Evolutionary conservation across 2,888 invertebrate genomes (phyloP), one percentile per base, ranked within the genome.

Genomic region (Cerceris ruficornis): DNA sequence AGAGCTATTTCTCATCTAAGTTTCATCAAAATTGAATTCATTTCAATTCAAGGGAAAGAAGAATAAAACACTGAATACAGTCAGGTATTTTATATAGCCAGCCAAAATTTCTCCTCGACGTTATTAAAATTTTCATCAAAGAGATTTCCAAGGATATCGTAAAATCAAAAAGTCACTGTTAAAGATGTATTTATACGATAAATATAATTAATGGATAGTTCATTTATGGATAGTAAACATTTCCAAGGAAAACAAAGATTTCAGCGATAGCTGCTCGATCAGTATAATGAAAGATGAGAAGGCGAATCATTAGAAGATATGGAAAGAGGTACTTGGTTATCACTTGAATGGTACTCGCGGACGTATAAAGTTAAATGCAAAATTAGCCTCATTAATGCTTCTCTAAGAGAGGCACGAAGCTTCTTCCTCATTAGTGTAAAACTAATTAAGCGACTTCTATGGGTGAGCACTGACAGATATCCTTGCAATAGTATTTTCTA

Each of bases 361-460:
- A 60, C 66, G 54, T 69, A 73, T 41, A 73, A 78, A 84, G 78
- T 81, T 84, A 82, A 84, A 81, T 81, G 61, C 57, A 69, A 82
- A 84, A 84, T 84, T 84, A 82, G 78, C 59, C 70, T 81, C 80
- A 67, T 84, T 84, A 78, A 81, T 81, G 77, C 66, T 58, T 57
- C 64, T 60, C 43, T 59, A 73, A 73, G 83, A 76, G 69, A 76
- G 74, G 67, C 67, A 68, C 55, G 14, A 60, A 50, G 17, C 52
- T 13, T 58, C 52, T 52, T 42, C 14, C 71, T 83, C 81, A 71
- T 81, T 81, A 72, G 69, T 69, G 73, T 68, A 65, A 79, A 81
- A 83, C 83, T 83, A 81, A 83, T 83, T 83, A 83, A 69, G 79
- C 61, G 67, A 69, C 71, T 77, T 72, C 39, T 42, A 78, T 64